Evolutionary conservation across 2,113 vertebrate genomes (phyloP).

Genomic region (Tyrannus savana): DNA sequence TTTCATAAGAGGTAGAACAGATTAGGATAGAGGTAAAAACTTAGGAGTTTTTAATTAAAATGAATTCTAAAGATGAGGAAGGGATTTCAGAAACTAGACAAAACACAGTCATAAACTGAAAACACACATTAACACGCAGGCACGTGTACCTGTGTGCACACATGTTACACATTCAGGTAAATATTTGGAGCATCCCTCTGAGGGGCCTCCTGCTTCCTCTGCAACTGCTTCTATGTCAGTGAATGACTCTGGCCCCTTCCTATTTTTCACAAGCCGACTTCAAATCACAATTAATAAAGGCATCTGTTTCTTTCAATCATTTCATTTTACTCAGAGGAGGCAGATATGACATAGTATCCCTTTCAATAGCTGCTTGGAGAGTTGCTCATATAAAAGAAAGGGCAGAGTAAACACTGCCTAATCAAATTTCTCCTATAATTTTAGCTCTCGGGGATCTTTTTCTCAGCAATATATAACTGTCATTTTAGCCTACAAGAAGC

Average conservation of each 20-base stretch:
- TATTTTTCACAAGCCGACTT: neutral
- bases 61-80: neutral
- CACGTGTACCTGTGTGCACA: neutral
- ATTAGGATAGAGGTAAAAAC: neutral
- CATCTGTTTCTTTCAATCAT: neutral
- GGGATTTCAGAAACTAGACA: neutral
- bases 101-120: neutral
- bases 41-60: neutral
- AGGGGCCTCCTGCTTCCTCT: neutral
- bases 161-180: neutral
- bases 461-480: neutral
- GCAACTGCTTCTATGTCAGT: neutral
- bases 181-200: neutral
- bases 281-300: slow-evolving; percentile 15
- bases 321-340: neutral
- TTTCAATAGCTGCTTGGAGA: neutral
- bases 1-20: neutral
- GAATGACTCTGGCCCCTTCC: neutral
- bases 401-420: neutral
- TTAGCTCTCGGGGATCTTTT: neutral
- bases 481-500: neutral
- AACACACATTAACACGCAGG: neutral
- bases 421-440: neutral
- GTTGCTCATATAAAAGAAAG: neutral
- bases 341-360: neutral